These are phyloP conservation scores for Rhyacophila evoluta DNA, from an alignment of 2,888 invertebrate species.

Conservation along the genomic window DNA sequence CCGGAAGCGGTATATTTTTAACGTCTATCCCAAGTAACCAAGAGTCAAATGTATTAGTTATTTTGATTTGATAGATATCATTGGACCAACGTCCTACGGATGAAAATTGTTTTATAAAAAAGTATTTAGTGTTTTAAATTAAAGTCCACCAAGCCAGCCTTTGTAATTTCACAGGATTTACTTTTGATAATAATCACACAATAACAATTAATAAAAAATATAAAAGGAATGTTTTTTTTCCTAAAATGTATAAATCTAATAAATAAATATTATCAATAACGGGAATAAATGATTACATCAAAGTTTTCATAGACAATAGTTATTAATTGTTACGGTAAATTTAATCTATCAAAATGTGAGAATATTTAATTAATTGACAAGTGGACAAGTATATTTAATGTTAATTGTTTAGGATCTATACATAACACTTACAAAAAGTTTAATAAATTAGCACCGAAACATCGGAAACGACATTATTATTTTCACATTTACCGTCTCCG, in stretches of 20 bases:
- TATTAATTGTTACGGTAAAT: background rate
- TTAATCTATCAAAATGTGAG: conserved; percentile 22
- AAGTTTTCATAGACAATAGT: background rate
- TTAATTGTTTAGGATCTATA: conserved; percentile 2
- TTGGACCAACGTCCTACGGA: too few species aligned
- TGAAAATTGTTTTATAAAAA: too few species aligned
- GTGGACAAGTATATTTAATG: conserved; percentile 7
- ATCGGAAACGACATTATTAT: background rate
- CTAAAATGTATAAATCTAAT: background rate
- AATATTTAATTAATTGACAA: conserved; percentile 20
- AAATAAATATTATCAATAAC: conserved; percentile 8
- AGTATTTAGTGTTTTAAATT: background rate
- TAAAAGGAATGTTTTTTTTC: conserved; percentile 11
- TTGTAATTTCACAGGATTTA: background rate
- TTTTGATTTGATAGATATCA: too few species aligned
- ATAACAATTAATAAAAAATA: background rate
- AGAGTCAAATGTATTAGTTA: too few species aligned
- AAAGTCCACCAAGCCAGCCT: background rate
- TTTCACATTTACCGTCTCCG: background rate
- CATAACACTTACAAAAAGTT: conserved; percentile 24
- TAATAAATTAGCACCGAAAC: conserved; percentile 18
- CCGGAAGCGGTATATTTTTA: too few species aligned
- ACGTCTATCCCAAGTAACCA: too few species aligned
- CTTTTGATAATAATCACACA: background rate
- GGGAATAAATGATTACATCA: background rate